These are phyloP conservation scores for Vultur gryphus DNA, from an alignment of 2,797 vertebrate genomes.

Conservation along the genomic window DNA sequence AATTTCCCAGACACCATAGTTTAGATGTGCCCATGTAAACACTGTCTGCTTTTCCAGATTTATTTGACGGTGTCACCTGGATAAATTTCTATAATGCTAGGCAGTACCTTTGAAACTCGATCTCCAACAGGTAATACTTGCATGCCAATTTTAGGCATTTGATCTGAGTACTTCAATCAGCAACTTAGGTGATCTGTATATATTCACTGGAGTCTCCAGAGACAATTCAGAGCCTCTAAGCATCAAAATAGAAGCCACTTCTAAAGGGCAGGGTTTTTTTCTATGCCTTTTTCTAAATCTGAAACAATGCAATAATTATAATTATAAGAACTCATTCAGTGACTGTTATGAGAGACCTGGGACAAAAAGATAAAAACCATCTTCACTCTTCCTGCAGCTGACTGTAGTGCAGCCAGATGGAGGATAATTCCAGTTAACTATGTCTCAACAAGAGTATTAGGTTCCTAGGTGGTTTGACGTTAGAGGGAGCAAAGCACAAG, in stretches of 20 bases:
- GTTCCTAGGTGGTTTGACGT: not conserved
- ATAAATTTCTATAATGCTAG: not conserved
- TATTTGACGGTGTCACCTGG: conserved; percentile 23
- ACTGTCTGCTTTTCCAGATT: conserved; percentile 39
- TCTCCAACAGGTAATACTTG: not conserved
- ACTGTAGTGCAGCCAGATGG: not conserved
- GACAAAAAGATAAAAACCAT: not conserved
- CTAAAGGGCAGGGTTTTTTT: not conserved
- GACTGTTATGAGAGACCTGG: not conserved
- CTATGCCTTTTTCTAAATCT: not conserved
- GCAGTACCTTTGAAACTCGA: not conserved
- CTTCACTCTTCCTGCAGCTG: not conserved
- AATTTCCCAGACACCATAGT: conserved; percentile 24
- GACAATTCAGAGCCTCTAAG: not conserved
- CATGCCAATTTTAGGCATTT: not conserved
- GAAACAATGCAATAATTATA: not conserved
- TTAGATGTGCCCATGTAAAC: conserved; percentile 49
- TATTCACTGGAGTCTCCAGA: not conserved
- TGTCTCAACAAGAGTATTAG: not conserved
- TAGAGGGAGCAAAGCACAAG: not conserved
- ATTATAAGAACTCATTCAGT: not conserved
- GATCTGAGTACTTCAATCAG: not conserved
- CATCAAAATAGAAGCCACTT: not conserved
- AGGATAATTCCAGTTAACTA: not conserved
- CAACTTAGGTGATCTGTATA: not conserved